Conservation (phyloP, 2,113 vertebrate genomes). For the Coryphaenoides rupestris region DNA sequence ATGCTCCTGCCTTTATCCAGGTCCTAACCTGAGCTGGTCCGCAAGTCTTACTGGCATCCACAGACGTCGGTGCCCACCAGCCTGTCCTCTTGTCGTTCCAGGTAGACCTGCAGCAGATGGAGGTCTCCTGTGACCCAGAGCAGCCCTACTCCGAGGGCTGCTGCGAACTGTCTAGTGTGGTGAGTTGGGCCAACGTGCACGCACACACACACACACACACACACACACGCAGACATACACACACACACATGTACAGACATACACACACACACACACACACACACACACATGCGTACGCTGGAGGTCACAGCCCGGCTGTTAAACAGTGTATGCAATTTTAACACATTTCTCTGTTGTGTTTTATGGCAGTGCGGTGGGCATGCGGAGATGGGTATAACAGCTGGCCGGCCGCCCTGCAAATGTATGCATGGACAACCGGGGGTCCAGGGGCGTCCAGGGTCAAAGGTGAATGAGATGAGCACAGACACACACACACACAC, state of each 20-base stretch:
- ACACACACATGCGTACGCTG: too few species aligned
- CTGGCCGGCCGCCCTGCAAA: conserved; percentile 58
- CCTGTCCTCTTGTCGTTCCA: conserved; percentile 24
- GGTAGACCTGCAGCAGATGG: conserved; percentile 75
- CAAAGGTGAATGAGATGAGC: conserved; percentile 52
- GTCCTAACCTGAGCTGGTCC: too few species aligned
- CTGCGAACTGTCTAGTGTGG: conserved; percentile 70
- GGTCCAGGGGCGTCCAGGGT: conserved; percentile 48
- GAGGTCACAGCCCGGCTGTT: not conserved
- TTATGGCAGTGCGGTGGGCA: conserved; percentile 61
- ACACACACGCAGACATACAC: too few species aligned
- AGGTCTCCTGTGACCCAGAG: conserved; percentile 69
- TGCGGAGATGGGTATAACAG: conserved; percentile 64
- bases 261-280: too few species aligned
- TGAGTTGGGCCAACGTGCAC: conserved; percentile 41
- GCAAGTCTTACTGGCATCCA: too few species aligned
- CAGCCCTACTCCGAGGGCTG: conserved; percentile 74
- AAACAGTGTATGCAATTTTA: conserved; percentile 11
- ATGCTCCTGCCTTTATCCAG: too few species aligned
- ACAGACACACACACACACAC: too few species aligned
- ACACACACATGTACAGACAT: too few species aligned
- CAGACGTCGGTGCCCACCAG: not conserved
- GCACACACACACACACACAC: too few species aligned
- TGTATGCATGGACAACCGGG: conserved; percentile 64
- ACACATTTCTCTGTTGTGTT: conserved; percentile 8